phyloP scores from a whole-genome alignment of 2,888 invertebrate species.

The Zele albiditarsus region DNA sequence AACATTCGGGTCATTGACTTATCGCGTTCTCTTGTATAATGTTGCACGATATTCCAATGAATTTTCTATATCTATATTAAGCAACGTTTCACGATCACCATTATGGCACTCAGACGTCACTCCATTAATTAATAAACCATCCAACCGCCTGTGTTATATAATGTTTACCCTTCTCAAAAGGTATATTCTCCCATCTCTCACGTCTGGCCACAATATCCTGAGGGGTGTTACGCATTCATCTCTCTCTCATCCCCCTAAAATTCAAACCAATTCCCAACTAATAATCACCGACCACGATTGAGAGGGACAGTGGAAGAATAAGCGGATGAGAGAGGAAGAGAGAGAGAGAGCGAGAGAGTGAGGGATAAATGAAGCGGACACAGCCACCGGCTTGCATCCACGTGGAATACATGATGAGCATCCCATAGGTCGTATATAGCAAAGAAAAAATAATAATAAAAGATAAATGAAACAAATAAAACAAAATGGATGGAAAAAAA shows the following conservation, averaged over 20 bases:
- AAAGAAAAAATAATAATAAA: neutral
- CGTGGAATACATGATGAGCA: constrained; percentile 32
- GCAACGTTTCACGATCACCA: constrained; percentile 46
- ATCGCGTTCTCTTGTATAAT: neutral
- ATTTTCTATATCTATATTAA: constrained; percentile 3
- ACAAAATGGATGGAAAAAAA: neutral
- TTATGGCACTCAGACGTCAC: constrained; percentile 48
- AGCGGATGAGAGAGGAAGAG: neutral
- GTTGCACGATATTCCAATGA: neutral
- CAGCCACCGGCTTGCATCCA: constrained; percentile 10
- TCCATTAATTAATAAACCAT: constrained; percentile 56
- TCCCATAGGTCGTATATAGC: constrained; percentile 4
- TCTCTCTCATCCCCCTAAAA: constrained; percentile 11
- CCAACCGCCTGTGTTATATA: constrained; percentile 41
- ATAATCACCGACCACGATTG: constrained; percentile 34
- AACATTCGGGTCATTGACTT: constrained; percentile 30
- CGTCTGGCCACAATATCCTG: constrained; percentile 28
- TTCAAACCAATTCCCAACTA: constrained; percentile 38
- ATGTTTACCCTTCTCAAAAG: constrained; percentile 20
- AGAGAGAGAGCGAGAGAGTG: neutral
- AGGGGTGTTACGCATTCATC: neutral
- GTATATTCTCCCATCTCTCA: constrained; percentile 1
- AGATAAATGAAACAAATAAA: constrained; percentile 19
- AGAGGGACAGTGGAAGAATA: neutral
- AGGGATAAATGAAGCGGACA: neutral